Conservation (phyloP, 2,113 vertebrate species). For the Tragulus kanchil region DNA sequence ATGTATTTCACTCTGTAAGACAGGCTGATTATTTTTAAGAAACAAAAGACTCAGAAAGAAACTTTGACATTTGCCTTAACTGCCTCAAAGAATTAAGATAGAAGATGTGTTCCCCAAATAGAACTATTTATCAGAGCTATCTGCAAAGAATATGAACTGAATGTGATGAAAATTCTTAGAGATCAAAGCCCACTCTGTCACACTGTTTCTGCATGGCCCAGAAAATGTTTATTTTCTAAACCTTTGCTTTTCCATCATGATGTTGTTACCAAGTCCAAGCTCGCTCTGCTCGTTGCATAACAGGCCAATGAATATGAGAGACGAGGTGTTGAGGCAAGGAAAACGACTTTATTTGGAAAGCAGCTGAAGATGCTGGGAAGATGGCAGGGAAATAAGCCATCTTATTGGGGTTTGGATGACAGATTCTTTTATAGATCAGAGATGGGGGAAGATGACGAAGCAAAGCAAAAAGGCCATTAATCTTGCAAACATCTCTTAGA, state of each 20-base stretch:
- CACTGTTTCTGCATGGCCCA: not conserved
- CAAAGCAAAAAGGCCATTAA: no score
- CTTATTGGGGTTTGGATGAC: no score
- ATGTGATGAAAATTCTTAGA: not conserved
- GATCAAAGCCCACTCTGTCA: not conserved
- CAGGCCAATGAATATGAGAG: no score
- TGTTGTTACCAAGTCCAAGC: no score
- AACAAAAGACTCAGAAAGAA: not conserved
- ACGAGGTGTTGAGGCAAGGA: no score
- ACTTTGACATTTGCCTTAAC: not conserved
- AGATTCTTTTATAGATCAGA: no score
- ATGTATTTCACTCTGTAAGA: not conserved
- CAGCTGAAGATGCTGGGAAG: no score
- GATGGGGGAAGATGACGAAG: no score
- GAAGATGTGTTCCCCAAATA: not conserved
- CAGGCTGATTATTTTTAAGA: not conserved
- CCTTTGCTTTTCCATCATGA: not conserved
- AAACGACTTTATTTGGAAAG: no score
- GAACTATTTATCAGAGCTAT: not conserved
- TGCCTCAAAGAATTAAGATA: not conserved
- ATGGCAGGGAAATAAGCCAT: no score
- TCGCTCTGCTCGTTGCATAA: no score
- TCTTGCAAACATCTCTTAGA: no score
- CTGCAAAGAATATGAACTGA: not conserved
- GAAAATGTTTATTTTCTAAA: not conserved